phyloP scores from a whole-genome alignment of 2,797 vertebrate species.

The Erithacus rubecula region DNA sequence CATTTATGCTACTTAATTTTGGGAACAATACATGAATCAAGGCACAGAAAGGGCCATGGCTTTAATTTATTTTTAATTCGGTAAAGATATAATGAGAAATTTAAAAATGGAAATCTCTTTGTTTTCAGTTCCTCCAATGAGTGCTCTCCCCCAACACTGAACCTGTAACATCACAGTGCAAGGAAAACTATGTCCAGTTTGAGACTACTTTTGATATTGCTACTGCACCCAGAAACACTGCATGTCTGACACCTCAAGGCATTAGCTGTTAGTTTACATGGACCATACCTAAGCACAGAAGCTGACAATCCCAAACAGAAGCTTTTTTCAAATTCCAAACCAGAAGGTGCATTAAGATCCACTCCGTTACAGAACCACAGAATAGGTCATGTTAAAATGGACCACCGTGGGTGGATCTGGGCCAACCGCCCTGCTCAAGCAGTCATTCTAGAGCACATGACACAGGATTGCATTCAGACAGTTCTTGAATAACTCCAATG shows the following conservation, averaged over 20 bases:
- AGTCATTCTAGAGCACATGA: background rate
- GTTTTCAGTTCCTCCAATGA: background rate
- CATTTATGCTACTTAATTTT: background rate
- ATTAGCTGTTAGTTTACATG: fast-evolving
- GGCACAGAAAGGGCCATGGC: background rate
- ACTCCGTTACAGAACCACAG: background rate
- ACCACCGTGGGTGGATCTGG: background rate
- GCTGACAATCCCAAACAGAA: background rate
- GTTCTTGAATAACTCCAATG: background rate
- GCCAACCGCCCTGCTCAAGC: background rate
- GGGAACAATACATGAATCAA: background rate
- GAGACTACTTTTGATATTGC: background rate
- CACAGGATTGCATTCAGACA: background rate
- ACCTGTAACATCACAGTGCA: background rate
- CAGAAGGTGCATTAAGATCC: background rate
- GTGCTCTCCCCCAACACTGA: background rate
- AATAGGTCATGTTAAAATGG: background rate
- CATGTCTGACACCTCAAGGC: background rate
- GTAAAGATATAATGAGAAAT: background rate
- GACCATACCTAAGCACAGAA: background rate
- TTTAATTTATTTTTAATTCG: background rate
- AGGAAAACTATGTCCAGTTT: background rate
- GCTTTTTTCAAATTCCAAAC: background rate
- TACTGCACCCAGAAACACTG: background rate
- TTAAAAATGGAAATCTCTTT: fast-evolving